Evolutionary conservation across 2,888 invertebrate species (phyloP), one percentile per base, ranked within the genome.

Genomic region (Labia minor): DNA sequence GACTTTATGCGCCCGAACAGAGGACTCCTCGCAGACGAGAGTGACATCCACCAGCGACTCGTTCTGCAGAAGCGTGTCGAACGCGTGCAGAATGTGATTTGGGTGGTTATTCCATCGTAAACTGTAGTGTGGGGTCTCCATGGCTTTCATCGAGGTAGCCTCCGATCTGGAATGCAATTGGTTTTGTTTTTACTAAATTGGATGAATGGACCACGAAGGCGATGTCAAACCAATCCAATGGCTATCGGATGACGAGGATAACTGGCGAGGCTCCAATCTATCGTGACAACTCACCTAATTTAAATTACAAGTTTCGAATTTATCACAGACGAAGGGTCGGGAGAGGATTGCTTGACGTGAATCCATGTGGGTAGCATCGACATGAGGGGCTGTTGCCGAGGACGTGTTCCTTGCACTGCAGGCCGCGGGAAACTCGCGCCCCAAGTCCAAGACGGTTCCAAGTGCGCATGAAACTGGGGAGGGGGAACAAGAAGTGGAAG

Each of bases 31-130:
- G 77, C 93, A 93, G 63, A 94, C 92, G 70, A 94, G 83, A 18
- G 94, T 93, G 68, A 94, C 93, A 77, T 94, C 94, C 69, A 93
- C 93, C 67, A 93, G 84, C 8, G 88, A 86, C 80, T 92, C 92
- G 19, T 89, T 89, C 75, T 92, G 90, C 70, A 93, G 83, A 69
- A 94, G 83, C n/a, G 89, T 87, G 75, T 92, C 93, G 80, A 95
- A 93, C 65, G 93, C 89, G 74, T 89, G 85, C 72, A 93, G 83
- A 75, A 95, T 86, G 78, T 94, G 92, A 72, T 86, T 86, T 78
- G 91, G 92, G 82, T 94, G 94, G 81, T 93, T 93, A 83, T 92
- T 92, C 94, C 94, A 95, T 79, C 92, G 86, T 75, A 94, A 83
- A 77, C 92, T 92, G 80, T 92, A 94, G 79, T 92, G 92, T 77